These are phyloP conservation scores for Centroberyx gerrardi DNA, from an alignment of 2,797 vertebrate genomes.

Conservation along the genomic window DNA sequence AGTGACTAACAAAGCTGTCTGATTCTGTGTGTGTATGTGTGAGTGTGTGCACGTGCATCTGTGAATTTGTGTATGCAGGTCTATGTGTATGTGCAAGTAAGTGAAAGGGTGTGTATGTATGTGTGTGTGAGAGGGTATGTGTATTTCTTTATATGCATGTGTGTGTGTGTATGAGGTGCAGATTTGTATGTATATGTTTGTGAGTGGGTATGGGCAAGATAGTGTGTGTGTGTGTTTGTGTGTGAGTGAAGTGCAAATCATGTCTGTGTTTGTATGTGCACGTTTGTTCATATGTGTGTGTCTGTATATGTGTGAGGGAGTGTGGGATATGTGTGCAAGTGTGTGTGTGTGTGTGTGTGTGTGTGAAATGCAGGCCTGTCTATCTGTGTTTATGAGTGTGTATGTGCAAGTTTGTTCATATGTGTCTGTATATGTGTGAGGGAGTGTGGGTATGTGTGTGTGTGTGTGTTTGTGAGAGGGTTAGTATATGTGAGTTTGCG, in stretches of 20 bases:
- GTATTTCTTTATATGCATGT: not conserved
- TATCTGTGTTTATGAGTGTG: not conserved
- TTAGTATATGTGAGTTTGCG: not conserved
- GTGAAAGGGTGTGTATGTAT: no score
- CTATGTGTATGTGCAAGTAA: not conserved
- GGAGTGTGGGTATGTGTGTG: not conserved
- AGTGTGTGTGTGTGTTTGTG: no score
- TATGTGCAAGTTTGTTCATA: not conserved
- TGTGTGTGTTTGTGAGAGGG: not conserved
- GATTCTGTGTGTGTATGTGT: constrained; percentile 1
- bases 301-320: no score
- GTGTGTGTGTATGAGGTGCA: not conserved
- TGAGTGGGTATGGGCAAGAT: no score
- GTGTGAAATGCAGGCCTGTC: no score
- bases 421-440: not conserved
- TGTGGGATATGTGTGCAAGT: no score
- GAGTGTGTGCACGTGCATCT: not conserved
- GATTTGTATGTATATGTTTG: not conserved
- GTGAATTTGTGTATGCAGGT: constrained; percentile 5
- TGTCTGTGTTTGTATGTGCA: no score
- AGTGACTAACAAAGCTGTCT: not conserved
- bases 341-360: no score
- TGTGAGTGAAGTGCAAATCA: no score
- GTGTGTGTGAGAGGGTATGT: not conserved
- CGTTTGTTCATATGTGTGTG: no score